Base-by-base conservation (phyloP, 1,140 invertebrate genomes). In the Zaprionus vittiger region DNA sequence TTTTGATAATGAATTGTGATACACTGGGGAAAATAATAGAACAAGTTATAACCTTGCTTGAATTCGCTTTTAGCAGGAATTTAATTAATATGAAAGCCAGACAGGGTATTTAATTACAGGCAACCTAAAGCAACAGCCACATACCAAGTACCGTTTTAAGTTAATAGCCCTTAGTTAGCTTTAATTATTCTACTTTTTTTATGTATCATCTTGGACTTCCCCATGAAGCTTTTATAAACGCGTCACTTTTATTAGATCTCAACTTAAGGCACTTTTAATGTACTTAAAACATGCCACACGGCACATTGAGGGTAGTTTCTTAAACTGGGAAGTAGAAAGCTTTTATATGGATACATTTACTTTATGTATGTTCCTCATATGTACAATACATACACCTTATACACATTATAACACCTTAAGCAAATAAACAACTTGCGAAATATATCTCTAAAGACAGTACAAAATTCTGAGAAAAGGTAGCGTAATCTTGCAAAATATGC, bases 261-360 rank as follows among this genome's bases (percentile, higher is more conserved):
- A 24, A 52, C 47, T 52, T 12, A 52, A 52, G 5, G 22, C 5
- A 12, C 5, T 17, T 66, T 56, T 56, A 66, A 66, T 66, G 37
- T 26, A 6, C 20, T 56, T 28, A 12, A 41, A 66, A 24, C 63
- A 66, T 41, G 63, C 49, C 63, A 28, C 47, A 55, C 37, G 2
- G 1, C 22, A 55, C 9, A 26, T 66, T 41, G 5, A 52, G 52
- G 52, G 62, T 65, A 37, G 52, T 7, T 66, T 17, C 34, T 7
- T 17, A 17, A 47, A 17, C 7, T 20, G 11, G 17, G 11, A 52
- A 52, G 20, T 9, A 24, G 22, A 12, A 20, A 52, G 20, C 47
- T 49, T 12, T 49, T 49, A 52, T 52, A 22, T 52, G 11, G 3
- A 22, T 49, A 22, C 20, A 12, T 14, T 52, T 24, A 52, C 22